Conservation (phyloP, 1,140 invertebrate species). For the Bombus affinis region DNA sequence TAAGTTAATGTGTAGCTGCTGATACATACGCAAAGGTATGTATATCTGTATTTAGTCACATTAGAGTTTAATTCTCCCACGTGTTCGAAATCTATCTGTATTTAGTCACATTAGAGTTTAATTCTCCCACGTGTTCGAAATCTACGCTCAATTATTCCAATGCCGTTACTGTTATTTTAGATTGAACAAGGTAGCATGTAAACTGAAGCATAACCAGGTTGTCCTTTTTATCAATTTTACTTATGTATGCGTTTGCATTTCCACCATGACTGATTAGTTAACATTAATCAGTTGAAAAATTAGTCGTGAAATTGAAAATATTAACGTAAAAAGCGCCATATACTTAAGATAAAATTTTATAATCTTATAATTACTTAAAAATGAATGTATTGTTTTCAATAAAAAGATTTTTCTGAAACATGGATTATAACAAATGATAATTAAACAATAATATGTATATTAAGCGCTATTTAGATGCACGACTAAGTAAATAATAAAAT, state of each 20-base stretch:
- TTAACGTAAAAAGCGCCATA: too few species aligned
- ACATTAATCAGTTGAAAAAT: neutral
- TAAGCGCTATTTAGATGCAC: neutral
- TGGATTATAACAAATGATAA: neutral
- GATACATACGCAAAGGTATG: conserved; percentile 11
- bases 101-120: neutral
- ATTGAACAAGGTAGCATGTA: neutral
- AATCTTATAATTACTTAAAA: neutral
- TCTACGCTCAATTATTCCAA: neutral
- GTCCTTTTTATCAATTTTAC: neutral
- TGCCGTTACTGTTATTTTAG: neutral
- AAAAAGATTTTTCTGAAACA: neutral
- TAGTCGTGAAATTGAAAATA: neutral
- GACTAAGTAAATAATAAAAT: neutral
- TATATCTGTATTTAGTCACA: neutral
- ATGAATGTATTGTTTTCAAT: neutral
- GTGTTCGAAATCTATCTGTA: neutral
- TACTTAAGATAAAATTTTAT: neutral
- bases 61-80: neutral
- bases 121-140: neutral
- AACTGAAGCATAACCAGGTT: neutral
- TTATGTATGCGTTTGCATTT: neutral
- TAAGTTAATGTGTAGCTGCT: conserved; percentile 2
- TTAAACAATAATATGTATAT: neutral
- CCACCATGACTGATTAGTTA: neutral